Conservation (phyloP, 2,888 invertebrate species). For the Phengaris arion region DNA sequence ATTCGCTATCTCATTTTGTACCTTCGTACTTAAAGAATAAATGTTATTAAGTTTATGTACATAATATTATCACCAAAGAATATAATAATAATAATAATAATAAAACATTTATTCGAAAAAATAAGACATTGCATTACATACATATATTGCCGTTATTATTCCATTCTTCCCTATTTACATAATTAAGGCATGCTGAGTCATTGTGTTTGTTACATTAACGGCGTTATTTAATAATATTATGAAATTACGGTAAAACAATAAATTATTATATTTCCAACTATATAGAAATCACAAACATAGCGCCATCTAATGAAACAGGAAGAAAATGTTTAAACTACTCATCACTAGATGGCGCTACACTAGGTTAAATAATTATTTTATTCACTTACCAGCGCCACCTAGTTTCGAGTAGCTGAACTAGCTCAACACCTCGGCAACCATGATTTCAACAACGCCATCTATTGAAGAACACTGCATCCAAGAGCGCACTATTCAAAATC, state of each 20-base stretch:
- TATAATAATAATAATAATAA: too few species aligned
- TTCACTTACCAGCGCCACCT: conserved; percentile 66
- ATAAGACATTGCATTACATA: too few species aligned
- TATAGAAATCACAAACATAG: conserved; percentile 35
- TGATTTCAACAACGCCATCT: conserved; percentile 67
- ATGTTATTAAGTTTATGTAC: too few species aligned
- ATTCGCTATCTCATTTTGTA: too few species aligned
- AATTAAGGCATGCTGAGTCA: neutral
- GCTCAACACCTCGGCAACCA: conserved; percentile 55
- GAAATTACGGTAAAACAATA: conserved; percentile 31
- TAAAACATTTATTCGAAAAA: too few species aligned
- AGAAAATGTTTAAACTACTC: conserved; percentile 45
- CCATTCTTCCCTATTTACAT: neutral
- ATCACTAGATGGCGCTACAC: conserved; percentile 49
- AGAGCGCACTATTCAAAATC: conserved; percentile 57
- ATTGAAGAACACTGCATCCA: conserved; percentile 73
- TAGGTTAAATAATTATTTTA: neutral
- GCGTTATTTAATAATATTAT: neutral
- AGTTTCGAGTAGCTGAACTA: conserved; percentile 55
- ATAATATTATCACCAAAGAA: neutral
- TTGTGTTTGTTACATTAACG: neutral
- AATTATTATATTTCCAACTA: neutral
- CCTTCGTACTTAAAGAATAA: too few species aligned
- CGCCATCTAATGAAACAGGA: conserved; percentile 51
- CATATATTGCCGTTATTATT: neutral